Evolutionary conservation across 2,113 vertebrate genomes (phyloP).

Genomic region (Siniperca knerii): DNA sequence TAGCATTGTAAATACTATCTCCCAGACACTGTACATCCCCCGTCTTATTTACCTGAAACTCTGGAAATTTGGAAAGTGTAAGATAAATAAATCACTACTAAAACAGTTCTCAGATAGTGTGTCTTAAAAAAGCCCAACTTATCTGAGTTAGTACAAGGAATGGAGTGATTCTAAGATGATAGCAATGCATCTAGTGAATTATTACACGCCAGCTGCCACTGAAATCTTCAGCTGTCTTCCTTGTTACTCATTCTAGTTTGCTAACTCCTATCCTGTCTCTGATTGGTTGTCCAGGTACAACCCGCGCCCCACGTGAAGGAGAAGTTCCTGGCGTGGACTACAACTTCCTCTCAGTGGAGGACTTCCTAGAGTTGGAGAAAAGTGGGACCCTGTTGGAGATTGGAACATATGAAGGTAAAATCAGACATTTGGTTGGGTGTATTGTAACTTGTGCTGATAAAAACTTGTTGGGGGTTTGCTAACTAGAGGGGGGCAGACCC

Average conservation of each 20-base stretch:
- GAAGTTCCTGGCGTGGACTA: constrained; percentile 98
- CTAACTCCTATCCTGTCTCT: constrained; percentile 41
- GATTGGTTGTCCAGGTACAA: constrained; percentile 89
- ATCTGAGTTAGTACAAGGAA: neutral
- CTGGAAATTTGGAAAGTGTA: neutral
- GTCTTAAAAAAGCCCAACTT: neutral
- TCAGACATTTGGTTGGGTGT: neutral
- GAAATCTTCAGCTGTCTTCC: neutral
- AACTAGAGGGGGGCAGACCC: neutral
- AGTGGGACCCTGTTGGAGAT: constrained; percentile 97
- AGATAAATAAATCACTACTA: neutral
- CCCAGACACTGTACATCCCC: neutral
- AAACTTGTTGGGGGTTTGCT: neutral
- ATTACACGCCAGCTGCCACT: neutral
- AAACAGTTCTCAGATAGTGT: neutral
- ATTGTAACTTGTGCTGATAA: neutral
- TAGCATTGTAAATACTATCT: neutral
- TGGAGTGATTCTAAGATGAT: neutral
- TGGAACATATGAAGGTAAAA: constrained; percentile 96
- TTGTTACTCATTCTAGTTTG: neutral
- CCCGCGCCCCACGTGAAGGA: constrained; percentile 93
- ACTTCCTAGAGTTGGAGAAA: constrained; percentile 94
- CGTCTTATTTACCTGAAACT: neutral
- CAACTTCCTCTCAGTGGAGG: constrained; percentile 94
- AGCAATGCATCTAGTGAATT: neutral